These are phyloP conservation scores for Myiopsitta monachus DNA, from an alignment of 2,113 vertebrate genomes.

Conservation along the genomic window DNA sequence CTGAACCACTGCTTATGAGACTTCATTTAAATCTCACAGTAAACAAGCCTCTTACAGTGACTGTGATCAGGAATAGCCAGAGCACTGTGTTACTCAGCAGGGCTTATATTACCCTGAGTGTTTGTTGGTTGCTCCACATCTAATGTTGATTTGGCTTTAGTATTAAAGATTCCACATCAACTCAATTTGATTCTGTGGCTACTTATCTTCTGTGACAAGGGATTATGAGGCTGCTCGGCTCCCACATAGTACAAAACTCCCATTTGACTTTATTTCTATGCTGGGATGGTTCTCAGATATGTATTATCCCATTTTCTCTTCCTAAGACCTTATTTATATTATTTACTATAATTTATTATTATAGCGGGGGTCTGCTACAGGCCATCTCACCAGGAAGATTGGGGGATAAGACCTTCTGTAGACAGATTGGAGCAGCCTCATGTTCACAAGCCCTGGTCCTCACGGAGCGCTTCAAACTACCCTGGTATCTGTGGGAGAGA, in stretches of 20 bases:
- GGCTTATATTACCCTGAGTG: neutral
- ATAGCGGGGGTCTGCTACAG: neutral
- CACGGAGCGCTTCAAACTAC: neutral
- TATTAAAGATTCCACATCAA: neutral
- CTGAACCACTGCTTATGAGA: neutral
- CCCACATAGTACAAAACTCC: neutral
- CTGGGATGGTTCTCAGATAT: neutral
- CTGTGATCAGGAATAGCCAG: neutral
- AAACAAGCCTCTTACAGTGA: neutral
- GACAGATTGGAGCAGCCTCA: neutral
- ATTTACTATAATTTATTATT: neutral
- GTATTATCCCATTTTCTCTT: neutral
- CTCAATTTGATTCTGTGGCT: neutral
- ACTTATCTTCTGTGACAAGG: neutral
- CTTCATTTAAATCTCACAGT: neutral
- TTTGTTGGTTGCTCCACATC: neutral
- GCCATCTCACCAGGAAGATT: neutral
- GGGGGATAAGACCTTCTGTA: neutral
- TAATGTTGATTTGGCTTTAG: neutral
- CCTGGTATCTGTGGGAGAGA: neutral
- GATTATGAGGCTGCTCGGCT: neutral
- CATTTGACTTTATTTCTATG: neutral
- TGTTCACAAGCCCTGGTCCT: neutral
- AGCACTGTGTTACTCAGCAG: neutral
- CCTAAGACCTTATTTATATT: neutral